Conservation (phyloP, 2,888 invertebrate species). For the Ischnus inquisitorius region DNA sequence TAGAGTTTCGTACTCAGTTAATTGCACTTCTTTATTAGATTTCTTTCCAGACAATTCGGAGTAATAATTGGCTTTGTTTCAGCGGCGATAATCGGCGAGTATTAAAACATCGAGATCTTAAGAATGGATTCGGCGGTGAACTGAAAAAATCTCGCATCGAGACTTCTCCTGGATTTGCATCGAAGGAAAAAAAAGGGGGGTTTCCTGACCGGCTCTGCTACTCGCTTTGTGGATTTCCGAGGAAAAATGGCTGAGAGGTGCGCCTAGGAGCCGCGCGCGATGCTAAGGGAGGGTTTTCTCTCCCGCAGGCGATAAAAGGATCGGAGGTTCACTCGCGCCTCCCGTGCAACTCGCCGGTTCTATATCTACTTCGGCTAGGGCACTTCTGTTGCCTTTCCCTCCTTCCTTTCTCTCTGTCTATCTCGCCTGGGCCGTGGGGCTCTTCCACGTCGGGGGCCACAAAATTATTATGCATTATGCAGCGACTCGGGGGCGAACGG, state of each 20-base stretch:
- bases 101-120: background rate
- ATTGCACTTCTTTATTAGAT: background rate
- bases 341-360: conserved; percentile 3
- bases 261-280: conserved; percentile 18
- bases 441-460: conserved; percentile 56
- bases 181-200: conserved; percentile 30
- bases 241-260: conserved; percentile 48
- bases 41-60: too few species aligned
- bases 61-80: background rate
- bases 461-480: conserved; percentile 71
- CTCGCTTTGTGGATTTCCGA: conserved; percentile 54
- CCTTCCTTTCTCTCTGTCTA: conserved; percentile 16
- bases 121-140: conserved; percentile 6
- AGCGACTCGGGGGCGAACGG: conserved; percentile 64
- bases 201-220: conserved; percentile 29
- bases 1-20: background rate
- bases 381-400: conserved; percentile 51
- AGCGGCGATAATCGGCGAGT: background rate
- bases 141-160: background rate
- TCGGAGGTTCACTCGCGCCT: conserved; percentile 46
- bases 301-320: conserved; percentile 60
- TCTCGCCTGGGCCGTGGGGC: conserved; percentile 33
- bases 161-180: conserved; percentile 40
- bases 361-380: conserved; percentile 49
- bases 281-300: conserved; percentile 36